Percentiles rank a stretch among this genome's conserved stretches.
These are phyloP conservation scores for Meliscaeva auricollis DNA, from an alignment of 2,888 invertebrate genomes.

Conservation along the genomic window DNA sequence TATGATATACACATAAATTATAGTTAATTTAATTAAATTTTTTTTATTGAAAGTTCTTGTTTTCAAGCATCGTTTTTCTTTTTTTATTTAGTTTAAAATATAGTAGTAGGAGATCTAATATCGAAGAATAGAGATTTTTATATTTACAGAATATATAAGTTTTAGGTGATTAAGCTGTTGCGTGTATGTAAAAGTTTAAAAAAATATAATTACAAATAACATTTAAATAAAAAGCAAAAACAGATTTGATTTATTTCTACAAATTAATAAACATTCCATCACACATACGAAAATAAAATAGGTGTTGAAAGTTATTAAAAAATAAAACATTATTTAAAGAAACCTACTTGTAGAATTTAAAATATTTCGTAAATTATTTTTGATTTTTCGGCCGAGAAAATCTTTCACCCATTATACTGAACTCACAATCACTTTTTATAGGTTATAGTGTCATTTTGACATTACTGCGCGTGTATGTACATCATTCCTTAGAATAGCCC, in stretches of 20 bases:
- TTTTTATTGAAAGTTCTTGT: constrained; percentile 21
- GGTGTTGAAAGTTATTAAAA: too few relatives aligned
- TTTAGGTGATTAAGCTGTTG: constrained; percentile 56
- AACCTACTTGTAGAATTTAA: too few relatives aligned
- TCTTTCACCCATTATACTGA: too few relatives aligned
- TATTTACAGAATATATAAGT: constrained; percentile 46
- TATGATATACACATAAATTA: constrained; percentile 50
- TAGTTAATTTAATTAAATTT: neutral
- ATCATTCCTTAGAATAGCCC: too few relatives aligned
- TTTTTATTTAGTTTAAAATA: constrained; percentile 22
- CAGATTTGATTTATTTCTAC: neutral
- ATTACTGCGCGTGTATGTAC: too few relatives aligned
- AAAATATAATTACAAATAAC: constrained; percentile 14
- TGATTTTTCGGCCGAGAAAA: too few relatives aligned
- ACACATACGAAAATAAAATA: neutral
- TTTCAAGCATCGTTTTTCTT: constrained; percentile 55
- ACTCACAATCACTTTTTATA: too few relatives aligned
- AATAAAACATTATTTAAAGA: too few relatives aligned
- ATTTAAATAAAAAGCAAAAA: constrained; percentile 31
- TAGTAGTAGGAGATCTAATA: neutral
- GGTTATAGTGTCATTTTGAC: too few relatives aligned
- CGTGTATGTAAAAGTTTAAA: constrained; percentile 56
- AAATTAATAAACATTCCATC: neutral
- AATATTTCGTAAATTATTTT: too few relatives aligned
- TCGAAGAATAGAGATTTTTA: constrained; percentile 7